Evolutionary conservation across 1,140 invertebrate species (phyloP), one percentile per base, ranked within the genome.

Genomic region (Coboldia fuscipes): DNA sequence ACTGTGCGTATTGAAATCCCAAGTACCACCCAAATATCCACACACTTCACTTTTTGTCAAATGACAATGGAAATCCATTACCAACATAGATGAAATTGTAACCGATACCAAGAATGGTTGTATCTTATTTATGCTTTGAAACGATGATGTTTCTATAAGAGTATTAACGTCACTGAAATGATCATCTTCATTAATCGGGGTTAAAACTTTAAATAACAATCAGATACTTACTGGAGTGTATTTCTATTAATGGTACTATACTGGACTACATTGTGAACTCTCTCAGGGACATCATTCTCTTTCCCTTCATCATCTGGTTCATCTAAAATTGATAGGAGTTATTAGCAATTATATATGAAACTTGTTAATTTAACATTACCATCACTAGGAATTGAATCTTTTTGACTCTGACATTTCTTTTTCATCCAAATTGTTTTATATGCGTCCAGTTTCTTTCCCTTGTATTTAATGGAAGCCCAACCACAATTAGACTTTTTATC

Each of bases 1-100:
- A 92, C 88, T 86, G 44, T 96, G 89, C 42, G 73, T 70, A 57
- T 85, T 86, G 28, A 85, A 73, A 58, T 93, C 89, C 90, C 90
- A 97, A 29, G 77, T 75, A 16, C 90, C 90, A 34, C 78, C 89
- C 16, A 96, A 57, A 57, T 94, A 97, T 3, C 90, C 90, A 48
- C 84, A 84, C 18, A 94, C 78, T 66, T 96, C 88, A 42, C 75
- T 79, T 41, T 75, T 79, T 13, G 81, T 86, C 38, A 94, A 60
- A 57, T 94, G 89, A 51, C 84, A 85, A 50, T 97, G 90, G 40
- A 93, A 78, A 60, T 96, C 88, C 43, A 93, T 75, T 4, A 94
- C 58, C 22, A 93, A 58, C 35, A 83, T 70, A 12, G 83, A 81
- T 50, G 86, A 90, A 3, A 84, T 82, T 33, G 78, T 75, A 34